Base-by-base conservation (phyloP, 2,113 vertebrate genomes). In the Gymnarchus niloticus region DNA sequence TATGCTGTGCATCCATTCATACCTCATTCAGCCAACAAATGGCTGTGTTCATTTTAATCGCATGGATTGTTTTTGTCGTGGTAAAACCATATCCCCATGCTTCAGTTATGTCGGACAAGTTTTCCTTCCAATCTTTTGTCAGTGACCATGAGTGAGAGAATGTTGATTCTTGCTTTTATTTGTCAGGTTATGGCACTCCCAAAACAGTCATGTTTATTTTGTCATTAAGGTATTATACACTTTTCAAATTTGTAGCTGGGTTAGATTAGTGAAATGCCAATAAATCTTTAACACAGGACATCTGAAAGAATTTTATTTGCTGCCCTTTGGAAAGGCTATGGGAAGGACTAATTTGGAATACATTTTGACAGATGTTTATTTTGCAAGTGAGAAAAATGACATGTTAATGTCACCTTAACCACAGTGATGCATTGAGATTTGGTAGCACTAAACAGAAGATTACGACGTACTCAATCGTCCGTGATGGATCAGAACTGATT, bases 341-440 rank as follows among this genome's bases (percentile, higher is more conserved):
- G 76, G 44, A 78, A 48, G 37, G 76, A 78, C 76, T 9, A 7
- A 48, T 37, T 48, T 48, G 8, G 23, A 78, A 78, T 44, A 41
- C 76, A 37, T 48, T 46, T 41, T 48, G 76, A 41, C 33, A 73
- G 57, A 1, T n/a, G 76, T 17, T 8, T 78, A 25, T 46, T 61
- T 52, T 52, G 51, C 51, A 56, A 49, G 17, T 5, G 28, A 51
- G n/a, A 33, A 14, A 33, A 19, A 37, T 12, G 52, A 10, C 7
- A 56, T 23, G 48, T 82, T 56, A 82, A 54, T 56, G 80, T 82
- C 28, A 54, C 80, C 48, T 52, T 82, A 54, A 17, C 80, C 51
- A n/a, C 6, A n/a, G 25, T 33, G 51, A 54, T 51, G 59, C 59
- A 57, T 12, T 65, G 59, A 19, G 80, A 82, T 37, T 82, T 33